Conservation (phyloP, 2,888 invertebrate species). For the Belgica antarctica region DNA sequence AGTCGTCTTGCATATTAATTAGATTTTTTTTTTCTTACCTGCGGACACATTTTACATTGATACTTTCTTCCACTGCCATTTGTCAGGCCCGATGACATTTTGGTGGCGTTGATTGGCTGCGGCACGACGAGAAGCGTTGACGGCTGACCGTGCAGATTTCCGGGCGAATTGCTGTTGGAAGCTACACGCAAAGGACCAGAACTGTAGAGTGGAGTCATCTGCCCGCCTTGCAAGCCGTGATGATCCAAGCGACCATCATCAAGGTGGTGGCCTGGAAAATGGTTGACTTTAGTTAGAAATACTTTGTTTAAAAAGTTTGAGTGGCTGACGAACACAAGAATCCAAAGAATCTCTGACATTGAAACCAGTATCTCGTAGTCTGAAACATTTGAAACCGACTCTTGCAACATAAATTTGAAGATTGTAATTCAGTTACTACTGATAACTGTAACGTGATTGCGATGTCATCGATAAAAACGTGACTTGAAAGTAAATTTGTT, state of each 20-base stretch:
- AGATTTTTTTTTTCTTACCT: slow-evolving; percentile 25
- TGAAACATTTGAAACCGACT: too few relatives aligned
- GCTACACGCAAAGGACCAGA: slow-evolving; percentile 48
- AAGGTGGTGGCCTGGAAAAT: slow-evolving; percentile 52
- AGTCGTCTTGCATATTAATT: too few relatives aligned
- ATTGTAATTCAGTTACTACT: too few relatives aligned
- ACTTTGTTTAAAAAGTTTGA: not conserved
- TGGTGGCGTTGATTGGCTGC: slow-evolving; percentile 75
- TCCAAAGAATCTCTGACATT: not conserved
- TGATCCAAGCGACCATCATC: slow-evolving; percentile 56
- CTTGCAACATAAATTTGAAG: too few relatives aligned
- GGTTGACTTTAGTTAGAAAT: too few relatives aligned
- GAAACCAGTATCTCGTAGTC: too few relatives aligned
- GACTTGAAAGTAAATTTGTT: too few relatives aligned
- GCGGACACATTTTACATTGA: slow-evolving; percentile 87
- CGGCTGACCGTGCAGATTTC: slow-evolving; percentile 56
- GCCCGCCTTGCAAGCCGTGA: slow-evolving; percentile 53
- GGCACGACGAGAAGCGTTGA: slow-evolving; percentile 81
- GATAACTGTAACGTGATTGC: too few relatives aligned
- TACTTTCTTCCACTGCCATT: slow-evolving; percentile 68
- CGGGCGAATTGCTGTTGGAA: slow-evolving; percentile 49
- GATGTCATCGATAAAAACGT: too few relatives aligned
- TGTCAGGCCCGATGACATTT: slow-evolving; percentile 57
- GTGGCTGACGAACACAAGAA: not conserved
- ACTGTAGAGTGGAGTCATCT: slow-evolving; percentile 47